phyloP scores from a whole-genome alignment of 1,140 invertebrate genomes.

The Macrosteles quadrilineatus region DNA sequence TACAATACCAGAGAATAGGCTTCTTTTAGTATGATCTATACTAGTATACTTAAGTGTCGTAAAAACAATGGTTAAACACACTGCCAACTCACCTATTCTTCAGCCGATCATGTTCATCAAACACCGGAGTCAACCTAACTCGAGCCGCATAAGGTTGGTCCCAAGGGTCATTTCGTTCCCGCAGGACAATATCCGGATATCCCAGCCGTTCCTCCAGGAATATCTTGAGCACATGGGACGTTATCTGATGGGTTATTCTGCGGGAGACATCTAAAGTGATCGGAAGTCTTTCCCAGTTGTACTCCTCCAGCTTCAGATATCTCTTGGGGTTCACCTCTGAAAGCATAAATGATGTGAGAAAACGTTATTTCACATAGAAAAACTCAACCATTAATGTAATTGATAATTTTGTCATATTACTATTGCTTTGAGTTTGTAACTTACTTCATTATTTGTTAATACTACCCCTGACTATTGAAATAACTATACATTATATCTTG shows the following conservation, averaged over 20 bases:
- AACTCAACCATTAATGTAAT: no score
- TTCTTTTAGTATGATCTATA: no score
- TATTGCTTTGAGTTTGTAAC: no score
- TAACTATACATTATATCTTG: no score
- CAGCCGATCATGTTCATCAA: neutral
- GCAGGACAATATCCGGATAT: conserved; percentile 55
- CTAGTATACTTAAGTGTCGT: neutral
- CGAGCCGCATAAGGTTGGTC: neutral
- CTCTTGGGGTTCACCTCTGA: conserved; percentile 22
- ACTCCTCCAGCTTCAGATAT: conserved; percentile 19
- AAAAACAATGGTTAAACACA: neutral
- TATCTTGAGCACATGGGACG: conserved; percentile 63
- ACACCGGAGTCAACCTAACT: neutral
- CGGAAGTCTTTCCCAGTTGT: neutral
- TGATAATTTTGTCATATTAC: no score
- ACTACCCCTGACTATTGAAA: no score
- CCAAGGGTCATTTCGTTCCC: neutral
- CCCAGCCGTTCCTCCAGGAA: conserved; percentile 64
- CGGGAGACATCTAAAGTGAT: conserved; percentile 58
- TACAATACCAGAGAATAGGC: no score
- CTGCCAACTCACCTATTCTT: conserved; percentile 11
- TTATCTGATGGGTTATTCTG: conserved; percentile 61
- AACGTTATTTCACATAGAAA: no score
- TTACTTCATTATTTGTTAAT: no score
- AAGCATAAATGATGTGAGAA: no score